phyloP scores from a whole-genome alignment of 2,113 vertebrate species.

The Empidonax traillii region DNA sequence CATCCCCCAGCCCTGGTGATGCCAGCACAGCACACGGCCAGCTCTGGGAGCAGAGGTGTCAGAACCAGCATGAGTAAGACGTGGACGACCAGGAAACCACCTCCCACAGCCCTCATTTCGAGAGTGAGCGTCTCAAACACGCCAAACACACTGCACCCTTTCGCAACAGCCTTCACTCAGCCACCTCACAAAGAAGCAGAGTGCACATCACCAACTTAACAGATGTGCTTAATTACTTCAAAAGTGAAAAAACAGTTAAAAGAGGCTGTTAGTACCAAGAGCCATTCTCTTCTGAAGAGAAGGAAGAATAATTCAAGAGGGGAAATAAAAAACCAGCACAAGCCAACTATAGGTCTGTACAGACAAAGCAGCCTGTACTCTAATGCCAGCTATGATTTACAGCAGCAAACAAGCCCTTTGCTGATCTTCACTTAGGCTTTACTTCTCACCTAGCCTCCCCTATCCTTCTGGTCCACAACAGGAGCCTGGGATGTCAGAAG shows the following conservation, averaged over 20 bases:
- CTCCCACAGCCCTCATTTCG: constrained; percentile 3
- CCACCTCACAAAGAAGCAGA: background rate
- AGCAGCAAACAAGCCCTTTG: background rate
- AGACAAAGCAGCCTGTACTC: background rate
- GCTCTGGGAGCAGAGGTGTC: background rate
- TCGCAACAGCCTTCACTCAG: background rate
- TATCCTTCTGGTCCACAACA: background rate
- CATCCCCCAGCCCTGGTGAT: background rate
- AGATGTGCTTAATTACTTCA: background rate
- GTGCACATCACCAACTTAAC: fast-evolving
- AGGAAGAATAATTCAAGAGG: background rate
- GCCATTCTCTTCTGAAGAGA: background rate
- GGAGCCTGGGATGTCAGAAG: background rate
- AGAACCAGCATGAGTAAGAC: background rate
- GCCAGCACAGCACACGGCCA: background rate
- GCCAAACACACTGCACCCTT: background rate
- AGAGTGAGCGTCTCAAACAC: background rate
- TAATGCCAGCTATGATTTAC: background rate
- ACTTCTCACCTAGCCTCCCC: background rate
- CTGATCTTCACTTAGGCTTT: background rate
- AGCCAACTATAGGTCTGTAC: background rate
- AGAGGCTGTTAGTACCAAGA: background rate
- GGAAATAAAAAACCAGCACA: background rate
- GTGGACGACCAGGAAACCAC: constrained; percentile 28
- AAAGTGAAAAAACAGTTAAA: background rate